Conservation (phyloP, 2,797 vertebrate genomes). For the Aplochiton taeniatus region DNA sequence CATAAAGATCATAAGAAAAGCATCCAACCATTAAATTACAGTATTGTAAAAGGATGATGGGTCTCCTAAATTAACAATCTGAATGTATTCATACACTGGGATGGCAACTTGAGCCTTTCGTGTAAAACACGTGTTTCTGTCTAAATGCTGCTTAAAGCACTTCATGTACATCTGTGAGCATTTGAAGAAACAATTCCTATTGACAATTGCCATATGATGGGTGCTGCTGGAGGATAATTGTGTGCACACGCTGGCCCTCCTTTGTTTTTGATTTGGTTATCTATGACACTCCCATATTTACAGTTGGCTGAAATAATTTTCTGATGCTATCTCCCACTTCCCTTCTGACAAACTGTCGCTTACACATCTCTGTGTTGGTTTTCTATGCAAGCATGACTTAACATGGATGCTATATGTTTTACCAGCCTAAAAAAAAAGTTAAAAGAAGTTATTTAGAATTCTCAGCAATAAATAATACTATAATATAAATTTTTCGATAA, state of each 20-base stretch:
- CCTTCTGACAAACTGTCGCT: conserved; percentile 19
- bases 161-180: too few relatives aligned
- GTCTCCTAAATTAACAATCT: too few relatives aligned
- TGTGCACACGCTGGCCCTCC: conserved; percentile 21
- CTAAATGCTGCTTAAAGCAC: too few relatives aligned
- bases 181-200: too few relatives aligned
- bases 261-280: conserved; percentile 41
- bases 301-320: conserved; percentile 16
- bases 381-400: neutral
- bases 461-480: neutral
- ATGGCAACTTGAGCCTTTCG: too few relatives aligned
- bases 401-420: too few relatives aligned
- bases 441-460: neutral
- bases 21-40: neutral
- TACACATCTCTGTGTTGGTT: conserved; percentile 46
- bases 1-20: neutral
- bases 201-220: too few relatives aligned
- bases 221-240: conserved; percentile 14
- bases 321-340: conserved; percentile 52
- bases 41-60: too few relatives aligned
- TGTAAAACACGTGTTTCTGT: too few relatives aligned
- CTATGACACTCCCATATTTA: conserved; percentile 41
- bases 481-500: too few relatives aligned
- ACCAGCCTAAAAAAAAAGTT: neutral
- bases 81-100: neutral